Evolutionary conservation across 2,113 vertebrate genomes (phyloP), one percentile per base, ranked within the genome.

Genomic region (Heterochromis multidens): DNA sequence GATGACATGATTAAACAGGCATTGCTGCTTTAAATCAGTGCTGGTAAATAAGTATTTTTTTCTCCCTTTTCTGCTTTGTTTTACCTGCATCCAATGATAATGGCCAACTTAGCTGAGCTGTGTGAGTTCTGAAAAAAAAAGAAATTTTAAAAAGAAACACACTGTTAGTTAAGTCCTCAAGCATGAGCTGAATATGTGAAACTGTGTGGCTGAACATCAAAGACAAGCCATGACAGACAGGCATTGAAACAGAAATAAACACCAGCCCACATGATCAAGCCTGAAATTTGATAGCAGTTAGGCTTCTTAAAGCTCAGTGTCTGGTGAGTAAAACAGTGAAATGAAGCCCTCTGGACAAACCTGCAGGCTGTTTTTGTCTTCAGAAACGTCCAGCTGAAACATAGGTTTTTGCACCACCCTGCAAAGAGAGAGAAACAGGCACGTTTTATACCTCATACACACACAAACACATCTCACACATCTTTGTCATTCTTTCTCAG

Each of bases 301-400:
- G 35, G 1, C 25, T 17, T 43, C 23, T 52, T 29, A 52, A 74
- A 74, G 5, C 17, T 74, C 2, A 1, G 31, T 1, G 12, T 56
- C 19, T 56, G 72, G 19, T 0, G 5, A 52, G 46, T 13, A 9
- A 72, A 16, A 33, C 29, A 35, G 43, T 16, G 27, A 25, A 62
- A 74, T 49, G 10, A 29, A 49, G 37, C 52, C 31, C 21, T 63
- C 4, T 43, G 23, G 40, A 87, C 87, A 62, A 87, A 94, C 89
- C 89, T 91, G 81, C 31, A 33, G 59, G 25, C 29, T 11, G 65
- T 9, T 61, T n/a, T 79, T 25, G 14, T 17, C 77, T 49, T 62
- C 14, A 4, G 13, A 10, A 33, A 7, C 2, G 33, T 88, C 52
- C 31, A 2, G 7, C 35, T 54, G 72, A 19, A 35, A 56, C n/a